phyloP scores from a whole-genome alignment of 2,797 vertebrate genomes.

The Botia kubotai region DNA sequence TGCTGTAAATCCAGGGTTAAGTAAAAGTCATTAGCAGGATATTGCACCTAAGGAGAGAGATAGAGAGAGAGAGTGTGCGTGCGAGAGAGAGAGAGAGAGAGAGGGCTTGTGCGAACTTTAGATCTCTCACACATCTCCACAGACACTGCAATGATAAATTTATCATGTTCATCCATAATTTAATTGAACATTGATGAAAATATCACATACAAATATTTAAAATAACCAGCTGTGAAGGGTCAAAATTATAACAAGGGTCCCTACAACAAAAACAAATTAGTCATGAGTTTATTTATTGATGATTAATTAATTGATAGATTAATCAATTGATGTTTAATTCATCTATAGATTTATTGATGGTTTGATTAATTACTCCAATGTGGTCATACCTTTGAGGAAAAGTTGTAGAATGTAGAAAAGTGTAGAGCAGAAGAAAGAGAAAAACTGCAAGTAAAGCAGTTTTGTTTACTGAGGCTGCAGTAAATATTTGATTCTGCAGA shows the following conservation, averaged over 20 bases:
- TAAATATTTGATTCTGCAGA: too few relatives aligned
- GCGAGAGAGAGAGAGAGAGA: not conserved
- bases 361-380: not conserved
- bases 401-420: not conserved
- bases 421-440: too few relatives aligned
- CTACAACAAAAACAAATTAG: too few relatives aligned
- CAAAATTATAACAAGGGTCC: too few relatives aligned
- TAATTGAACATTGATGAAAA: not conserved
- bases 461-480: not conserved
- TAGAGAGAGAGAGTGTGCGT: too few relatives aligned
- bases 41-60: not conserved
- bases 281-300: too few relatives aligned
- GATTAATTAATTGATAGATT: too few relatives aligned
- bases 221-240: too few relatives aligned
- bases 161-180: not conserved
- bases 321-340: too few relatives aligned
- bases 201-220: not conserved
- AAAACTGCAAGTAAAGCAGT: not conserved
- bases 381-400: not conserved
- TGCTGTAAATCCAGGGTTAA: conserved; percentile 47
- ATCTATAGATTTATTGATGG: too few relatives aligned
- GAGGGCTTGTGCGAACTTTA: conserved; percentile 16
- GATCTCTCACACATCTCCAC: conserved; percentile 8
- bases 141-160: conserved; percentile 17
- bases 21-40: conserved; percentile 60